Evolutionary conservation across 2,113 vertebrate species (phyloP).

Genomic region (Beaufortia kweichowensis): DNA sequence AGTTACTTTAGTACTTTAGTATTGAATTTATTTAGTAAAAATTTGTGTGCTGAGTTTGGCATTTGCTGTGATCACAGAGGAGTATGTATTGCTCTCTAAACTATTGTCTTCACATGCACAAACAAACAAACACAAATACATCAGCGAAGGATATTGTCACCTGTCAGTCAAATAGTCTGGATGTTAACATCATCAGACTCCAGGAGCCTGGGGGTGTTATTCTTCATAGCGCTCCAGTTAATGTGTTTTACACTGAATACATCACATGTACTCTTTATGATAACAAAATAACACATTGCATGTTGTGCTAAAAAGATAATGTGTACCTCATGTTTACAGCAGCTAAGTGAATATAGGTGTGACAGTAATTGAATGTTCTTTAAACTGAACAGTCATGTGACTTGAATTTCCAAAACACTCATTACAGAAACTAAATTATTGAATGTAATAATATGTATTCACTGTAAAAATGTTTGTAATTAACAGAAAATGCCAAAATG

Average conservation of each 20-base stretch:
- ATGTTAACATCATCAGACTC: slow-evolving; percentile 43
- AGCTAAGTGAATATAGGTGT: neutral
- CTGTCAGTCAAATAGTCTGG: slow-evolving; percentile 49
- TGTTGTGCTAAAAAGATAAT: neutral
- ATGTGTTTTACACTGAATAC: neutral
- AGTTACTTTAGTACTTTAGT: too few species aligned
- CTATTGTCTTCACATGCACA: neutral
- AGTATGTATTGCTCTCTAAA: neutral
- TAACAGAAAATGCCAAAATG: too few species aligned
- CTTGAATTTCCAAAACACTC: too few species aligned
- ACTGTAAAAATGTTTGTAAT: too few species aligned
- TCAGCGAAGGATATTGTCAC: slow-evolving; percentile 47
- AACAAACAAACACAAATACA: slow-evolving; percentile 25
- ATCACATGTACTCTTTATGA: neutral
- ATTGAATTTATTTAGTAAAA: neutral
- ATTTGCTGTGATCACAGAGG: neutral
- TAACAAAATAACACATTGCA: neutral
- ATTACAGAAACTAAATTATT: too few species aligned
- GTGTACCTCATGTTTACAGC: neutral
- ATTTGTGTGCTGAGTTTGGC: neutral
- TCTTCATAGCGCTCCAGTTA: slow-evolving; percentile 33
- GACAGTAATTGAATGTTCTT: neutral
- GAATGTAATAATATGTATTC: too few species aligned
- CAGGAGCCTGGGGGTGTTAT: slow-evolving; percentile 43
- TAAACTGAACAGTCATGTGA: neutral